Percentiles rank a stretch among this genome's conserved stretches.
phyloP scores from a whole-genome alignment of 2,888 invertebrate genomes.

The Ennomos erosarius region DNA sequence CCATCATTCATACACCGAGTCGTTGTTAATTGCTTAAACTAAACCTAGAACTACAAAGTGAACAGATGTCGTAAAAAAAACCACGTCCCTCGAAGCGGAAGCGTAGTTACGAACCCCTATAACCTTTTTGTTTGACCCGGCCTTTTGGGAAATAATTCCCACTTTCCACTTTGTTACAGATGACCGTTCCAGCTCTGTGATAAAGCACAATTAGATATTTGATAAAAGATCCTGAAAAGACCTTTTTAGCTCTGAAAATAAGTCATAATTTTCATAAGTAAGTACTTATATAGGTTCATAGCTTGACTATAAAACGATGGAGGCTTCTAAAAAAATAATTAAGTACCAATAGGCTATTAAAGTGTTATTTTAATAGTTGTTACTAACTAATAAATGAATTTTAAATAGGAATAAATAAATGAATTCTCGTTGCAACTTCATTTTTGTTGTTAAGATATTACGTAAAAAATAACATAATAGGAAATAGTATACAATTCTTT shows the following conservation, averaged over 20 bases:
- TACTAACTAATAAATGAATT: too few relatives aligned
- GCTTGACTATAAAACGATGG: background rate
- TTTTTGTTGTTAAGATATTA: too few relatives aligned
- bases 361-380: too few relatives aligned
- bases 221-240: slow-evolving; percentile 17
- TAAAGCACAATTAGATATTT: slow-evolving; percentile 33
- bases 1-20: too few relatives aligned
- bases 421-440: too few relatives aligned
- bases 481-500: too few relatives aligned
- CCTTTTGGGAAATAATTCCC: slow-evolving; percentile 37
- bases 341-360: too few relatives aligned
- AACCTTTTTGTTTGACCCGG: slow-evolving; percentile 45
- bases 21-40: background rate
- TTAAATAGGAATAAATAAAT: too few relatives aligned
- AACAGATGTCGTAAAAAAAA: slow-evolving; percentile 41
- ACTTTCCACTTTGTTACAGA: slow-evolving; percentile 36
- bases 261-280: slow-evolving; percentile 1
- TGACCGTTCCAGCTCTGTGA: slow-evolving; percentile 33
- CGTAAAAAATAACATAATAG: too few relatives aligned
- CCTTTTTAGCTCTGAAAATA: slow-evolving; percentile 12
- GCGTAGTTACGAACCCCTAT: slow-evolving; percentile 41
- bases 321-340: too few relatives aligned
- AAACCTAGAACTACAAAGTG: slow-evolving; percentile 27
- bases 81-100: slow-evolving; percentile 36
- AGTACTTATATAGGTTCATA: too few relatives aligned